A percentile compares a stretch with the other conserved stretches of the same genome.
phyloP scores from a whole-genome alignment of 2,797 vertebrate genomes.

The Leuciscus waleckii region DNA sequence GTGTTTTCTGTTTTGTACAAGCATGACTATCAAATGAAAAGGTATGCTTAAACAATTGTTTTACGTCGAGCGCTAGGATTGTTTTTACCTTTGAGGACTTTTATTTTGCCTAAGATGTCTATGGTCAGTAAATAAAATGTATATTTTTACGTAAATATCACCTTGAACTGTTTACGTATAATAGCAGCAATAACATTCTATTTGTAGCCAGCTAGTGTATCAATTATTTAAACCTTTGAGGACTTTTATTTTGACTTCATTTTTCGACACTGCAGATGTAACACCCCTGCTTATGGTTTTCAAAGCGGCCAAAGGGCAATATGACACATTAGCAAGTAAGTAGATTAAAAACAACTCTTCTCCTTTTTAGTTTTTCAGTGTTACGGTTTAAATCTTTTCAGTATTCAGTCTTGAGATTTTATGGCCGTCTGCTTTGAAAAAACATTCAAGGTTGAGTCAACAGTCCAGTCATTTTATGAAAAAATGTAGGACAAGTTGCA shows the following conservation, averaged over 20 bases:
- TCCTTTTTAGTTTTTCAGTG: background rate
- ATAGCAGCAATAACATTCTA: background rate
- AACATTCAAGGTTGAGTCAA: background rate
- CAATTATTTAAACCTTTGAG: background rate
- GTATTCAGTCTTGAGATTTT: background rate
- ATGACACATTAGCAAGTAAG: conserved; percentile 7
- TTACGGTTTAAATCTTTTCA: background rate
- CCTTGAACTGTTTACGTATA: background rate
- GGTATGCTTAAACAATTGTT: no score
- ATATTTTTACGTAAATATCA: background rate
- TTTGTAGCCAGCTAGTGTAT: background rate
- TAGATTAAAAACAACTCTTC: background rate
- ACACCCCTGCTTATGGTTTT: background rate
- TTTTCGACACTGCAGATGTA: background rate
- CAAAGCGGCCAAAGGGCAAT: background rate
- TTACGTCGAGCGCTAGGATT: background rate
- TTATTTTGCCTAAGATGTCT: background rate
- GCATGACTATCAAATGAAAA: background rate
- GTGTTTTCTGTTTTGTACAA: background rate
- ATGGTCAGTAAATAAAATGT: no score
- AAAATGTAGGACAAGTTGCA: no score
- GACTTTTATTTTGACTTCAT: conserved; percentile 31
- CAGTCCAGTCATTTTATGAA: no score
- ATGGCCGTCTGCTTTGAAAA: background rate
- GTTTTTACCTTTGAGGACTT: background rate